A percentile compares a stretch with the other conserved stretches of the same genome.
These are phyloP conservation scores for Pitangus sulphuratus DNA, from an alignment of 2,797 vertebrate species.

Conservation along the genomic window DNA sequence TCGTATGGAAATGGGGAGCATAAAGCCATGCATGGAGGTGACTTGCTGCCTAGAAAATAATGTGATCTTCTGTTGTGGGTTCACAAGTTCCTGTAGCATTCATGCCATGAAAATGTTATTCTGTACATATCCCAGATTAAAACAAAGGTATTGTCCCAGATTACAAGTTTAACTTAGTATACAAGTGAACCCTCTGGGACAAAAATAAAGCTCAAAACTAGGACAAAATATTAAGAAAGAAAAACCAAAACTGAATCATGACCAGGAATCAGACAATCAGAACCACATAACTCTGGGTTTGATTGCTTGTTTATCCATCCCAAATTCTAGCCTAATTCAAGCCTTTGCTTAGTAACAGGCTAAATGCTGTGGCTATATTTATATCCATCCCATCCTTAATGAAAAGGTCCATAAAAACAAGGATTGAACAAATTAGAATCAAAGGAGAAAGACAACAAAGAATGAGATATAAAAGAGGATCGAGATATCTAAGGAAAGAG, in stretches of 20 bases:
- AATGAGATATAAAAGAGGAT: background rate
- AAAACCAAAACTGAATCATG: background rate
- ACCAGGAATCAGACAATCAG: background rate
- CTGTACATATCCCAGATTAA: background rate
- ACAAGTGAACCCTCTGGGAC: rapidly evolving
- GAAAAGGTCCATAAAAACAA: background rate
- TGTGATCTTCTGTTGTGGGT: background rate
- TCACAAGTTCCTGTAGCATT: background rate
- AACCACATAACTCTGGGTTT: rapidly evolving
- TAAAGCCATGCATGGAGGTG: background rate
- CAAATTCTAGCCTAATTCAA: background rate
- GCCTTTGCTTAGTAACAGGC: background rate
- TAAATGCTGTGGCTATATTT: background rate
- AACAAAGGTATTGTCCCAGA: background rate
- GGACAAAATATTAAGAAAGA: background rate
- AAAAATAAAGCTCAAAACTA: background rate
- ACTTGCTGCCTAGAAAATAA: background rate
- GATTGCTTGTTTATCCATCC: background rate
- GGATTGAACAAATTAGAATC: background rate
- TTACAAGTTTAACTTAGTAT: background rate
- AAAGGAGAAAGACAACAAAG: background rate
- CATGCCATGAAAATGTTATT: background rate
- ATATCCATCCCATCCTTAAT: background rate
- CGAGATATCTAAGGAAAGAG: background rate
- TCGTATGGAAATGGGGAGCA: background rate